Evolutionary conservation across 2,888 invertebrate species (phyloP).

Genomic region (Pemphredon lugubris): DNA sequence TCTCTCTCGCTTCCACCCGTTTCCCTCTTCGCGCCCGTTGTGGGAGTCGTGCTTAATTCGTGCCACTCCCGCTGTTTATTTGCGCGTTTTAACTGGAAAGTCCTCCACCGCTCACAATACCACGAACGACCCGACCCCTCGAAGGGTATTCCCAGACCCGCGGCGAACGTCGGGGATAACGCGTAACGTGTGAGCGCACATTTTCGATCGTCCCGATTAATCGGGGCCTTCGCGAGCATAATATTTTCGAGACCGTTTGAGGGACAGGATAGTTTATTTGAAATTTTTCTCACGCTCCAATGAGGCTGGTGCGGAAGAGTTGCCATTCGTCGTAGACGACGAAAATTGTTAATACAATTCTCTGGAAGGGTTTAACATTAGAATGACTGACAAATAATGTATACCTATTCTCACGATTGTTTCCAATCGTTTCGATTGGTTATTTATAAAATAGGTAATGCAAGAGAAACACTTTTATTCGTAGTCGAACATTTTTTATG

Average conservation of each 20-base stretch:
- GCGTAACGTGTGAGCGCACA: background rate
- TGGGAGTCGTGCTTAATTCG: constrained; percentile 61
- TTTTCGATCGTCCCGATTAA: background rate
- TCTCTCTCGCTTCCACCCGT: constrained; percentile 44
- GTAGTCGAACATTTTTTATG: too few relatives aligned
- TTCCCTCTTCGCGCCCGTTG: constrained; percentile 38
- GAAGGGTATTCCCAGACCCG: constrained; percentile 49
- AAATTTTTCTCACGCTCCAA: background rate
- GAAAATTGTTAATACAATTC: too few relatives aligned
- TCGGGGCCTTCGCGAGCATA: background rate
- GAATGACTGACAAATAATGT: too few relatives aligned
- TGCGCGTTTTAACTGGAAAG: constrained; percentile 61
- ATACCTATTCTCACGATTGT: too few relatives aligned
- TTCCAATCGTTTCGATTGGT: too few relatives aligned
- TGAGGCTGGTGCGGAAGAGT: too few relatives aligned
- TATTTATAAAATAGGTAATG: too few relatives aligned
- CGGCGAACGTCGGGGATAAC: constrained; percentile 17
- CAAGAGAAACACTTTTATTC: too few relatives aligned
- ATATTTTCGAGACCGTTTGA: background rate
- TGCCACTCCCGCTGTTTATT: constrained; percentile 61
- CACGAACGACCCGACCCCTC: constrained; percentile 57
- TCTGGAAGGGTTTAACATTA: too few relatives aligned
- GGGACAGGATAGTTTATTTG: background rate
- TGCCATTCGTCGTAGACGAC: too few relatives aligned
- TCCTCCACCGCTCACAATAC: constrained; percentile 59